Base-by-base conservation (phyloP, 1,140 invertebrate species). In the Hypothenemus hampei region DNA sequence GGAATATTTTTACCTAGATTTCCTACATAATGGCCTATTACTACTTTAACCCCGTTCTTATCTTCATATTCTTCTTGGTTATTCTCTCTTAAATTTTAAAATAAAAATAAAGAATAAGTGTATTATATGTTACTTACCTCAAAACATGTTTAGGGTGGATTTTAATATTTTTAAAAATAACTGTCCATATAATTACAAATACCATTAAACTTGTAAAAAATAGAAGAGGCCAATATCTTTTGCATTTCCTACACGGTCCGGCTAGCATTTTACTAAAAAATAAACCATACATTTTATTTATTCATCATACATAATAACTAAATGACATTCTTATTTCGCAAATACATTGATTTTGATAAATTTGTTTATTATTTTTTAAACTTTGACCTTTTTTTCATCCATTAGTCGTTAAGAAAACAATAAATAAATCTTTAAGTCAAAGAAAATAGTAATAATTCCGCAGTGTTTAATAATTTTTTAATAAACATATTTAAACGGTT, bases 21-120 rank as follows among this genome's bases (percentile, higher is more conserved):
- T 16, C 88, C 88, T 60, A 90, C 78, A 71, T 91, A 92, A 73
- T 89, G 86, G 1, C 88, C 89, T 18, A 92, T 85, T 19, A 92
- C 82, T 4, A 91, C 86, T 61, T 81, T 79, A 67, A 88, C 79
- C 22, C 87, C 87, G 65, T 75, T 78, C 40, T 78, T 78, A 72
- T 90, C 85, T 21, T 86, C 76, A 67, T 87, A 88, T 63, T 85
- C 81, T 60, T 75, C 75, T 68, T 85, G 82, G 60, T 78, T 58
- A 15, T 62, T 64, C 64, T 68, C 37, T 35, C 66, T 69, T 3
- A n/a, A 36, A 31, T 55, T 43, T 43, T 43, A 6, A 43, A 37
- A 22, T 43, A 18, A 39, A 39, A 39, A 39, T 13, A 39, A 39
- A 15, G 4, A 3, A 3, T 1, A 39, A 37, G 15, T 37, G 5